A percentile compares a stretch with the other conserved stretches of the same genome.
These are phyloP conservation scores for Polydrusus pterygomalis DNA, from an alignment of 2,888 invertebrate genomes.

Conservation along the genomic window DNA sequence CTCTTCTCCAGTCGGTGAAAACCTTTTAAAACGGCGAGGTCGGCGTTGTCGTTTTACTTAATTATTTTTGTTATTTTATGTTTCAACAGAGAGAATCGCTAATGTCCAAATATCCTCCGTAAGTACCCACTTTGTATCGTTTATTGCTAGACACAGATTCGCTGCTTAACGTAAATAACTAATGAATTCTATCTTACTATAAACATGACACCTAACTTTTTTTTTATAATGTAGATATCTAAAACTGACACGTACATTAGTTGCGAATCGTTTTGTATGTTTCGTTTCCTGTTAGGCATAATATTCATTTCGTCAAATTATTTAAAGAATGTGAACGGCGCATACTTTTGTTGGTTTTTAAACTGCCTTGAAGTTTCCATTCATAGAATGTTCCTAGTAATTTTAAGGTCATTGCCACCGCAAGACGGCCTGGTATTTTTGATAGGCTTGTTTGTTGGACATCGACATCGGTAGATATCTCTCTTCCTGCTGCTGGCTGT, in stretches of 20 bases:
- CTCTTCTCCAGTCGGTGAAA: constrained; percentile 44
- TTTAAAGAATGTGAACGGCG: constrained; percentile 34
- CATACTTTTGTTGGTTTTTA: constrained; percentile 30
- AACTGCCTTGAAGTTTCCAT: constrained; percentile 60
- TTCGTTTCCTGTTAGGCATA: constrained; percentile 23
- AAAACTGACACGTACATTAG: constrained; percentile 24
- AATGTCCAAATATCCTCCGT: constrained; percentile 59
- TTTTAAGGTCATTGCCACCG: constrained; percentile 60
- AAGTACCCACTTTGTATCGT: constrained; percentile 52
- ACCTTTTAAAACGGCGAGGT: constrained; percentile 40
- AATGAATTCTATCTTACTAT: neutral
- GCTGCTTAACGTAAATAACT: neutral
- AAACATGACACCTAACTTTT: neutral
- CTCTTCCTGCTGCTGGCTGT: constrained; percentile 47
- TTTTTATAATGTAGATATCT: neutral
- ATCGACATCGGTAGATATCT: constrained; percentile 22
- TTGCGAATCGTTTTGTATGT: constrained; percentile 6
- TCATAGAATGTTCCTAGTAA: constrained; percentile 61
- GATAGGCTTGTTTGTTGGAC: constrained; percentile 48
- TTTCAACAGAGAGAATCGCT: constrained; percentile 48
- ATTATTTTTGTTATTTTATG: constrained; percentile 36
- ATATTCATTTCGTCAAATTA: constrained; percentile 1
- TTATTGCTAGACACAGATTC: neutral
- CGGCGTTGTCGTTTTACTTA: constrained; percentile 41
- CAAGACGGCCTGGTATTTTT: constrained; percentile 56